phyloP scores from a whole-genome alignment of 2,797 vertebrate genomes.

The Heteromormyrus szaboi region DNA sequence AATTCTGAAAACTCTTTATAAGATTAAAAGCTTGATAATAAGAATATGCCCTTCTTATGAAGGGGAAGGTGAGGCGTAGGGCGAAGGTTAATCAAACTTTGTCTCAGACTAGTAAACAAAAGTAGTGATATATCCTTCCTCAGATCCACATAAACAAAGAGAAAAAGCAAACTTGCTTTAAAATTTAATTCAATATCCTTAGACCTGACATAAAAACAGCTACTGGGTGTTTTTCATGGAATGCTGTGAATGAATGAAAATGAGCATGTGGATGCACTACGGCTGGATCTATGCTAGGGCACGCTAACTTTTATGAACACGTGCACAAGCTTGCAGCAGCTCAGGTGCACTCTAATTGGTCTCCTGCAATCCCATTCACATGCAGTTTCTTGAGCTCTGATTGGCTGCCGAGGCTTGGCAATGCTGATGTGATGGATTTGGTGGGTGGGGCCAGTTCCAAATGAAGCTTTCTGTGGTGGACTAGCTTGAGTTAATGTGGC shows the following conservation, averaged over 20 bases:
- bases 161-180: neutral
- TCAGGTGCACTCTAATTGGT: slow-evolving; percentile 47
- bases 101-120: neutral
- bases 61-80: neutral
- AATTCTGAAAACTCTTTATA: neutral
- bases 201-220: neutral
- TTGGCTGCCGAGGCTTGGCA: slow-evolving; percentile 48
- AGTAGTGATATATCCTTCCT: neutral
- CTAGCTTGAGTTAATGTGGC: neutral
- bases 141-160: neutral
- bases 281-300: neutral
- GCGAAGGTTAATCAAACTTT: neutral
- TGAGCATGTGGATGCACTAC: neutral
- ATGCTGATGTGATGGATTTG: slow-evolving; percentile 61
- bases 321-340: slow-evolving; percentile 30
- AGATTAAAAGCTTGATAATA: neutral
- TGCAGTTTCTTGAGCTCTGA: slow-evolving; percentile 53
- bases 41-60: neutral
- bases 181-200: neutral
- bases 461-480: neutral
- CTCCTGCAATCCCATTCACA: slow-evolving; percentile 46
- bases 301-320: neutral
- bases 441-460: slow-evolving; percentile 35
- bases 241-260: neutral
- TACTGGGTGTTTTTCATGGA: neutral